Percentiles rank a stretch among this genome's conserved stretches.
Evolutionary conservation across 2,797 vertebrate genomes (phyloP).

Genomic region (Avahi laniger): DNA sequence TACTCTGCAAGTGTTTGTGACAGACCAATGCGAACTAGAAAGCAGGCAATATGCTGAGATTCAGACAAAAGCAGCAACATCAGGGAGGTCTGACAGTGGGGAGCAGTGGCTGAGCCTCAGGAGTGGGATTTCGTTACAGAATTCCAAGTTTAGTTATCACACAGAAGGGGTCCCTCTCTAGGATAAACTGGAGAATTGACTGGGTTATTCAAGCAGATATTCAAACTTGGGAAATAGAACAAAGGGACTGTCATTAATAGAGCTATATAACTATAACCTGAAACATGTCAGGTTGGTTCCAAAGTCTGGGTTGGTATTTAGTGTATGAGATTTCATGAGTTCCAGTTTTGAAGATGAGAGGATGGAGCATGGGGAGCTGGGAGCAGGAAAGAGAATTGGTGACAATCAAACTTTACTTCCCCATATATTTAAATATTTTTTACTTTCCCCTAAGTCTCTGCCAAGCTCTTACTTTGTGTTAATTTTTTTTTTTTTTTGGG

Average conservation of each 20-base stretch:
- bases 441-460: not conserved
- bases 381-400: not conserved
- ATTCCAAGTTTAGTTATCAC: not conserved
- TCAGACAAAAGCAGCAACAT: not conserved
- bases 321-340: not conserved
- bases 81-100: not conserved
- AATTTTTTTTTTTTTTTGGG: no score
- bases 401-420: not conserved
- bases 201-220: not conserved
- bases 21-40: not conserved
- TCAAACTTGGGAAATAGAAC: not conserved
- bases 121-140: not conserved
- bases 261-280: not conserved
- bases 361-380: not conserved
- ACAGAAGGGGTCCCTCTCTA: not conserved
- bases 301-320: not conserved
- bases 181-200: not conserved
- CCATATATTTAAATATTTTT: not conserved
- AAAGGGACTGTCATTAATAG: not conserved
- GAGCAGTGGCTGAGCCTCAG: not conserved
- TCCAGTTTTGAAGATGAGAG: not conserved
- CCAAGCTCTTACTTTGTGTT: not conserved
- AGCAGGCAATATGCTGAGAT: not conserved
- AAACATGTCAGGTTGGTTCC: not conserved
- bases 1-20: not conserved